Conservation (phyloP, 2,113 vertebrate genomes). For the Guaruba guarouba region DNA sequence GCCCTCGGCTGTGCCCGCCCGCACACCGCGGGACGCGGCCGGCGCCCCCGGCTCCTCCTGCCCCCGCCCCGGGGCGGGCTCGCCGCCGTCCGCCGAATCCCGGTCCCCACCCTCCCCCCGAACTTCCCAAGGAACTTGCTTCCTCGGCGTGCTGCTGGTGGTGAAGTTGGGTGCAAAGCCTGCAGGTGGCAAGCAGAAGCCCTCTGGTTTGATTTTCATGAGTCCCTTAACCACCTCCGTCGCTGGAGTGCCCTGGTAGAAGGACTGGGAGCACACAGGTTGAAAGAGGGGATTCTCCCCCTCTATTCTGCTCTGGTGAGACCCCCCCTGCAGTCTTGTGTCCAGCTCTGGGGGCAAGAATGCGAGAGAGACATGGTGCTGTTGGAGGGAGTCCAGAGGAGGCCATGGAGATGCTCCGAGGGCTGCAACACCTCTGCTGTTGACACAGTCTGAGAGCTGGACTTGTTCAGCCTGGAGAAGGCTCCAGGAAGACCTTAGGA, state of each 20-base stretch:
- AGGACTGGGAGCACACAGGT: neutral
- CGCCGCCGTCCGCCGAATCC: neutral
- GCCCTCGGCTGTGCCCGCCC: neutral
- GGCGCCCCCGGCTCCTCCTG: neutral
- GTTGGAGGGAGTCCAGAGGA: neutral
- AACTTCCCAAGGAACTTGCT: fast-evolving
- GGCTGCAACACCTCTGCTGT: neutral
- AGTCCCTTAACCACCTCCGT: neutral
- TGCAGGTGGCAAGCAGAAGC: neutral
- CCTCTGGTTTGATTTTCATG: fast-evolving
- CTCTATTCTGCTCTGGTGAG: neutral
- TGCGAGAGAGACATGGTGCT: neutral
- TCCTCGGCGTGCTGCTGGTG: fast-evolving
- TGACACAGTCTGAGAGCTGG: neutral
- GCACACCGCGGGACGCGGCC: neutral
- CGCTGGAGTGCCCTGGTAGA: neutral
- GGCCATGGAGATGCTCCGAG: neutral
- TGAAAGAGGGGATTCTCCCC: neutral
- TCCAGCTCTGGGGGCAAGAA: neutral
- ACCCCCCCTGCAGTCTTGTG: neutral
- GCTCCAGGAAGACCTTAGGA: neutral
- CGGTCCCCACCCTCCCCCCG: neutral
- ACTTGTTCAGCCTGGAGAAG: neutral
- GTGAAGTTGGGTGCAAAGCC: neutral
- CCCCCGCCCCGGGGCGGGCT: neutral